These are phyloP conservation scores for Dicyrtoma fusca DNA, from an alignment of 2,888 invertebrate genomes.

Conservation along the genomic window DNA sequence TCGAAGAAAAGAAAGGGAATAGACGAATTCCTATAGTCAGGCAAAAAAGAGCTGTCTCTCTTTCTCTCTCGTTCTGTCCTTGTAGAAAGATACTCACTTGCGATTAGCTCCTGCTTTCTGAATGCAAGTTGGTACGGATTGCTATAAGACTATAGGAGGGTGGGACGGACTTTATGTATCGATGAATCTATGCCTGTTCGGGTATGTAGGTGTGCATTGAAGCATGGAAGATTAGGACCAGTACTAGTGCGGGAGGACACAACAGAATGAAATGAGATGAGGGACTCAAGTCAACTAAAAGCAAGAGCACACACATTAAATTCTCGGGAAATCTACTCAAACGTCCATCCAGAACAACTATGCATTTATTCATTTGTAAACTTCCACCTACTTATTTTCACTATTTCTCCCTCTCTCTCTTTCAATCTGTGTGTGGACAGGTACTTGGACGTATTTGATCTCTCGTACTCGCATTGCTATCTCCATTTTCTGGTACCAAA, in stretches of 20 bases:
- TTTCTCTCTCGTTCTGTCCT: not conserved
- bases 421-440: not conserved
- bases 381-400: not conserved
- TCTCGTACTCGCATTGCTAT: not conserved
- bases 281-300: slow-evolving; percentile 12
- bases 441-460: not conserved
- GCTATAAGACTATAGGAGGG: too few relatives aligned
- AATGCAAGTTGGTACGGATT: too few relatives aligned
- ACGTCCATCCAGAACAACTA: not conserved
- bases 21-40: not conserved
- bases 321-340: not conserved
- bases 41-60: not conserved
- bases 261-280: slow-evolving; percentile 9
- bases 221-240: not conserved
- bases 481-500: not conserved
- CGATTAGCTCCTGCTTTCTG: too few relatives aligned
- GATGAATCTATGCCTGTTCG: too few relatives aligned
- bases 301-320: not conserved
- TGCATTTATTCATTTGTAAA: slow-evolving; percentile 32
- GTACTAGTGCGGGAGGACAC: not conserved
- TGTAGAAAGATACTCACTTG: not conserved
- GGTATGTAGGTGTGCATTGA: not conserved
- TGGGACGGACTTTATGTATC: too few relatives aligned
- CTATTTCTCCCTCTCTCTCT: slow-evolving; percentile 3
- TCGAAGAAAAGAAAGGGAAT: not conserved